Conservation (phyloP, 2,797 vertebrate genomes). For the Hirundo rustica region DNA sequence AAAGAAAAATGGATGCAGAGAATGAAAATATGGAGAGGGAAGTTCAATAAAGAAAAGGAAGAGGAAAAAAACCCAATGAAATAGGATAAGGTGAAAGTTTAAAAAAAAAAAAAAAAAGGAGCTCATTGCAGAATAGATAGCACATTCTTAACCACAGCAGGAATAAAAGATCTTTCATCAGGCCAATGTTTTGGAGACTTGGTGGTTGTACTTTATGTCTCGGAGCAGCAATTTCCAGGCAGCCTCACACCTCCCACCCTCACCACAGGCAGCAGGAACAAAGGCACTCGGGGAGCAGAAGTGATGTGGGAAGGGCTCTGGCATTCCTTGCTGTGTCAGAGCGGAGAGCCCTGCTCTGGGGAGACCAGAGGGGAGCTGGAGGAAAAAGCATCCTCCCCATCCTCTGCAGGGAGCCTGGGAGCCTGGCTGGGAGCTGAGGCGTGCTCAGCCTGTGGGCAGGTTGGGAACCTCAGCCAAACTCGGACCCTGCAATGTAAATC, state of each 20-base stretch:
- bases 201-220: not conserved
- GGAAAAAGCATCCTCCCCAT: not conserved
- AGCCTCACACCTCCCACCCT: not conserved
- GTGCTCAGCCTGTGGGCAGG: not conserved
- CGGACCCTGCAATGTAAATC: accelerated
- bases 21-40: not conserved
- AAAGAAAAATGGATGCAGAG: not conserved
- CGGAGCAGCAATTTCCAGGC: constrained; percentile 15
- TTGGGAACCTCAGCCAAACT: not conserved
- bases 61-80: not conserved
- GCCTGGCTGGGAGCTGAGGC: not conserved
- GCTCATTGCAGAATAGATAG: constrained; percentile 13
- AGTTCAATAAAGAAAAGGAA: not conserved
- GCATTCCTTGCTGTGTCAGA: not conserved
- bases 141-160: not conserved
- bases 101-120: not conserved
- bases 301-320: not conserved
- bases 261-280: not conserved
- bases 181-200: not conserved
- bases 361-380: not conserved
- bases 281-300: not conserved
- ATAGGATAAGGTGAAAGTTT: constrained; percentile 29
- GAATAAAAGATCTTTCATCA: constrained; percentile 34
- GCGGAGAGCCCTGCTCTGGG: not conserved
- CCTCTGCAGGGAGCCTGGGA: not conserved